Conservation (phyloP, 2,113 vertebrate genomes). For the Elephas maximus region DNA sequence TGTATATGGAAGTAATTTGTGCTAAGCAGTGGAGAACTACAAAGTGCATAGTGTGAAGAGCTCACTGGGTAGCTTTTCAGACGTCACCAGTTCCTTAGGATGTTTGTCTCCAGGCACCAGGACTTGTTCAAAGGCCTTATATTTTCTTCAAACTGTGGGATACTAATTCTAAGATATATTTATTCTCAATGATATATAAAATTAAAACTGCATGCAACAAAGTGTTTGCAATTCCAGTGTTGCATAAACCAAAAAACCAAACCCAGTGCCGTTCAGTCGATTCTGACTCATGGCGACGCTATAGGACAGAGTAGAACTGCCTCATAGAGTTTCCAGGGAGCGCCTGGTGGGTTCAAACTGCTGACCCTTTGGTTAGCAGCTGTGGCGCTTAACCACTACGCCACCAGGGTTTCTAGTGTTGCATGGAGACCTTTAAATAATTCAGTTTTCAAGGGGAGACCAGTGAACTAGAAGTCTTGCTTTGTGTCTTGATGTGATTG, state of each 20-base stretch:
- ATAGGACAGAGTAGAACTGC: too few species aligned
- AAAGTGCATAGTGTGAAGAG: constrained; percentile 8
- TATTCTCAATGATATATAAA: constrained; percentile 7
- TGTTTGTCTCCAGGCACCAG: constrained; percentile 1
- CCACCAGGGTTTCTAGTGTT: background rate
- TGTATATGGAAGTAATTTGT: constrained; percentile 57
- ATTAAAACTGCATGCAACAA: constrained; percentile 29
- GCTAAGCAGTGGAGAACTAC: background rate
- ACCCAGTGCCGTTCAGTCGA: too few species aligned
- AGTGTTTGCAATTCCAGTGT: background rate
- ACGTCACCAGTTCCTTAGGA: background rate
- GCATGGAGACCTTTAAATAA: constrained; percentile 22
- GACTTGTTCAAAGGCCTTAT: background rate
- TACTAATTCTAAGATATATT: constrained; percentile 16
- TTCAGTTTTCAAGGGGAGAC: constrained; percentile 17
- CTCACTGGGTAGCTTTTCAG: constrained; percentile 29
- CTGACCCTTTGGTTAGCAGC: too few species aligned
- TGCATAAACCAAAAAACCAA: too few species aligned
- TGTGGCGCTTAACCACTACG: too few species aligned
- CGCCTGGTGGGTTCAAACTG: too few species aligned
- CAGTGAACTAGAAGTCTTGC: background rate
- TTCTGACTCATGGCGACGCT: too few species aligned
- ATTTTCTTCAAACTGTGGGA: constrained; percentile 1
- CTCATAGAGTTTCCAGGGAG: too few species aligned
- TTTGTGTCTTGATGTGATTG: constrained; percentile 35